Conservation (phyloP, 2,888 invertebrate genomes). For the Machimus rusticus region DNA sequence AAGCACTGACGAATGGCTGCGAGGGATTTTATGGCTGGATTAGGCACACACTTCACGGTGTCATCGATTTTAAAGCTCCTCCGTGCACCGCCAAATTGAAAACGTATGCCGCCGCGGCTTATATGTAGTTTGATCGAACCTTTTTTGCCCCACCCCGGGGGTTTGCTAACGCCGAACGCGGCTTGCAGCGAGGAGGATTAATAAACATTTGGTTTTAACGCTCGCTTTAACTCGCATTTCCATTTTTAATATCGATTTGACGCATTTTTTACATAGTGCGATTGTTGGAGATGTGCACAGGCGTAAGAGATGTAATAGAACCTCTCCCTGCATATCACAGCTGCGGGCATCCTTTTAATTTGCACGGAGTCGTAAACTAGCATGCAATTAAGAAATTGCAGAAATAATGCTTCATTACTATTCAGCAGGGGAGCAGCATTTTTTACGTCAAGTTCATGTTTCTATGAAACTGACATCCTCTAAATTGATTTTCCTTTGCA, state of each 20-base stretch:
- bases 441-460: neutral
- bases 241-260: neutral
- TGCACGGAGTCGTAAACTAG: neutral
- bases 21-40: neutral
- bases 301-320: neutral
- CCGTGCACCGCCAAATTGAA: neutral
- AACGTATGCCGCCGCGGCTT: neutral
- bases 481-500: neutral
- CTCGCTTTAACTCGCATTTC: neutral
- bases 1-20: neutral
- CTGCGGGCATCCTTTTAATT: neutral
- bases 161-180: neutral
- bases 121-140: neutral
- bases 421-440: neutral
- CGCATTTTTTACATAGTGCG: neutral
- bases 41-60: neutral
- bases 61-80: neutral
- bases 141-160: neutral
- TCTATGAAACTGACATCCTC: neutral
- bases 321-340: neutral
- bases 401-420: neutral
- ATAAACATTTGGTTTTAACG: neutral
- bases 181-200: neutral
- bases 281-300: neutral
- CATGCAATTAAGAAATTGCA: neutral